Percentiles rank a stretch among this genome's conserved stretches.
These are phyloP conservation scores for Venustaconcha ellipsiformis DNA, from an alignment of 1,140 invertebrate species.

Conservation along the genomic window DNA sequence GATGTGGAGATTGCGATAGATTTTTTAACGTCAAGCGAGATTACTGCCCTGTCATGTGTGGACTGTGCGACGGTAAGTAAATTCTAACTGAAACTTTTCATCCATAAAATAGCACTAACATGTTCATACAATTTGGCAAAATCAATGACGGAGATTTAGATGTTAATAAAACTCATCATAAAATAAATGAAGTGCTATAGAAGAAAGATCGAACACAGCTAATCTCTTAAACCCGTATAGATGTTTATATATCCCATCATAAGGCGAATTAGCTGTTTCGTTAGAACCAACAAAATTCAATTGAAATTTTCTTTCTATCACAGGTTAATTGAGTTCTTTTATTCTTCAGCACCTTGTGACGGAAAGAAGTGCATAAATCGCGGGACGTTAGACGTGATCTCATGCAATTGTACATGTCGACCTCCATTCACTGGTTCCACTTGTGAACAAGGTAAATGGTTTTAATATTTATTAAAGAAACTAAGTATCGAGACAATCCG, in stretches of 20 bases:
- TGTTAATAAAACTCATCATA: too few relatives aligned
- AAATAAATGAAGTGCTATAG: too few relatives aligned
- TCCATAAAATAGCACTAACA: too few relatives aligned
- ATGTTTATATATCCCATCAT: too few relatives aligned
- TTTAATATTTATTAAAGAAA: background rate
- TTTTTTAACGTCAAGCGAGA: constrained; percentile 54
- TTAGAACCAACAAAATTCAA: too few relatives aligned
- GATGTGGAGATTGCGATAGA: constrained; percentile 42
- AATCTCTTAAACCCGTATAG: too few relatives aligned
- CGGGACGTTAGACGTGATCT: constrained; percentile 38
- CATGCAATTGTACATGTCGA: constrained; percentile 37
- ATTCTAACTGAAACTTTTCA: background rate
- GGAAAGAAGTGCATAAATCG: constrained; percentile 47
- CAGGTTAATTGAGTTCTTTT: background rate
- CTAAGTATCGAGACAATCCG: too few relatives aligned
- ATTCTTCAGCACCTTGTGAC: constrained; percentile 34
- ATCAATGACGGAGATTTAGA: too few relatives aligned
- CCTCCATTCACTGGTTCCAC: constrained; percentile 31
- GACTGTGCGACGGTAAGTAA: constrained; percentile 50
- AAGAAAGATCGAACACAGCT: too few relatives aligned
- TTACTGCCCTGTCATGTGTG: constrained; percentile 59
- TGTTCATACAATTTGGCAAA: too few relatives aligned
- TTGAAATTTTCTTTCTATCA: too few relatives aligned
- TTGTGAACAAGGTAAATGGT: constrained; percentile 37
- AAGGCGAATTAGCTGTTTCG: too few relatives aligned